phyloP scores from a whole-genome alignment of 1,140 invertebrate species.

The Heliconius hewitsoni region DNA sequence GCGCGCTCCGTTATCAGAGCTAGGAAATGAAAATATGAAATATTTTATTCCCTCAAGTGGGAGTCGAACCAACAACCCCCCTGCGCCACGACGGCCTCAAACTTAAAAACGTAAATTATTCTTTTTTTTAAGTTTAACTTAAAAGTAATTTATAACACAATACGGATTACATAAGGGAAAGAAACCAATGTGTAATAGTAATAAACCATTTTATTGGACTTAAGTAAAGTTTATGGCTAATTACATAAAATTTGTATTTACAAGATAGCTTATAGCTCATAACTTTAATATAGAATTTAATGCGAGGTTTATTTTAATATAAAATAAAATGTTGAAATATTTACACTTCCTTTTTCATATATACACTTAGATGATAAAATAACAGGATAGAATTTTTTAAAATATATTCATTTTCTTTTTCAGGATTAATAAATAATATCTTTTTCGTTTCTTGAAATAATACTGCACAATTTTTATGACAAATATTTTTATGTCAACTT shows the following conservation, averaged over 20 bases:
- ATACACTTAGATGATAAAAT: background rate
- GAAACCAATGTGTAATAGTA: slow-evolving; percentile 34
- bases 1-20: too few relatives aligned
- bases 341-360: background rate
- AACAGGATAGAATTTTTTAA: background rate
- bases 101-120: too few relatives aligned
- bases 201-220: slow-evolving; percentile 43
- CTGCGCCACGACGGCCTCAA: too few relatives aligned
- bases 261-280: slow-evolving; percentile 38
- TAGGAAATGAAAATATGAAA: too few relatives aligned
- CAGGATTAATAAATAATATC: background rate
- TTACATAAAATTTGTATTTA: slow-evolving; percentile 52
- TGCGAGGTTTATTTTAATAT: slow-evolving; percentile 51
- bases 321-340: background rate
- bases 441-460: background rate
- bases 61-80: too few relatives aligned
- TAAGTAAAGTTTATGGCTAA: slow-evolving; percentile 36
- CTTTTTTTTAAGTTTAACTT: too few relatives aligned
- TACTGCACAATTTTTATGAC: slow-evolving; percentile 7
- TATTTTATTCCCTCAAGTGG: too few relatives aligned
- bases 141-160: background rate
- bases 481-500: background rate
- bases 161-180: slow-evolving; percentile 18
- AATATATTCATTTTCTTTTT: background rate
- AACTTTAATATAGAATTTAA: slow-evolving; percentile 31